Conservation (phyloP, 2,797 vertebrate species). For the Silurus aristotelis region DNA sequence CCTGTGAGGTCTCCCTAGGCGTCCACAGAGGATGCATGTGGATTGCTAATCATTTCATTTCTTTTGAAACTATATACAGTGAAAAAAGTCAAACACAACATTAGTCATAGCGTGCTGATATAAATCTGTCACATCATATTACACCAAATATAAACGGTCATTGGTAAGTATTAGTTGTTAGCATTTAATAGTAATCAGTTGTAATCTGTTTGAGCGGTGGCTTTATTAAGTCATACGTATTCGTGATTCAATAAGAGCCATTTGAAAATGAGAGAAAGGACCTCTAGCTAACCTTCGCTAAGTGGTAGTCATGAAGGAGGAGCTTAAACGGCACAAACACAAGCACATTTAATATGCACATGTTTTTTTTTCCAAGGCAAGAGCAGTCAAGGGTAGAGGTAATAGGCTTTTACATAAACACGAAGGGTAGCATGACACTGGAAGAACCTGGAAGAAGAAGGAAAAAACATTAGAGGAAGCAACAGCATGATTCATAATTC, state of each 20-base stretch:
- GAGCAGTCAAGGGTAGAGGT: conserved; percentile 45
- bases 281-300: conserved; percentile 53
- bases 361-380: conserved; percentile 20
- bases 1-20: neutral
- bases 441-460: conserved; percentile 14
- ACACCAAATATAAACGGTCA: conserved; percentile 35
- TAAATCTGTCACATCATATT: conserved; percentile 44
- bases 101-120: conserved; percentile 11
- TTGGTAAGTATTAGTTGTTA: conserved; percentile 49
- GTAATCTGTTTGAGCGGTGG: conserved; percentile 47
- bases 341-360: conserved; percentile 43
- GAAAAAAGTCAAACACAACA: conserved; percentile 16
- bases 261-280: conserved; percentile 49
- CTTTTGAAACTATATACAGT: conserved; percentile 17
- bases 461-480: neutral
- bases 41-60: conserved; percentile 41
- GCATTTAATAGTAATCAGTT: conserved; percentile 33
- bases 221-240: conserved; percentile 52
- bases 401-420: conserved; percentile 41
- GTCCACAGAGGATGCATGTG: conserved; percentile 11
- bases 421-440: conserved; percentile 23
- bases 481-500: neutral
- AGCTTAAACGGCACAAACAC: conserved; percentile 25
- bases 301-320: conserved; percentile 26
- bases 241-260: conserved; percentile 51